A percentile compares a stretch with the other conserved stretches of the same genome.
These are phyloP conservation scores for Salarias fasciatus DNA, from an alignment of 2,797 vertebrate species.

Conservation along the genomic window DNA sequence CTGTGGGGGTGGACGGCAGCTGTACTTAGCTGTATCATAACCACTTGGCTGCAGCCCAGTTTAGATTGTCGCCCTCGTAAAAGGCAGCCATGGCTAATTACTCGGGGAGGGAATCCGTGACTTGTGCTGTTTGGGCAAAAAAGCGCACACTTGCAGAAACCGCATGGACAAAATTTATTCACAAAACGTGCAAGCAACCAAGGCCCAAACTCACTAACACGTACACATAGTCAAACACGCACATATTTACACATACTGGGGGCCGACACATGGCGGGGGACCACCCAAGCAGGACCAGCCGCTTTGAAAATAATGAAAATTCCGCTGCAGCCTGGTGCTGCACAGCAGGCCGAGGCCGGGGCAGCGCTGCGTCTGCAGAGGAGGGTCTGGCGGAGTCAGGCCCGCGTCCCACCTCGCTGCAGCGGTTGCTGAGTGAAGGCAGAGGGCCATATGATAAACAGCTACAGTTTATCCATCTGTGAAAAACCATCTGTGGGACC, in stretches of 20 bases:
- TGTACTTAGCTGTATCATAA: slow-evolving; percentile 49
- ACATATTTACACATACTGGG: slow-evolving; percentile 58
- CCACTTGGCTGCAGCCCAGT: slow-evolving; percentile 51
- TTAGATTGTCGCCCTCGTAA: slow-evolving; percentile 63
- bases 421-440: slow-evolving; percentile 26
- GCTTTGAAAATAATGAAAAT: slow-evolving; percentile 74
- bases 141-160: slow-evolving; percentile 55
- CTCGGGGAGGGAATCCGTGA: slow-evolving; percentile 54
- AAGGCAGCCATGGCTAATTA: slow-evolving; percentile 63
- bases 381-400: slow-evolving; percentile 31
- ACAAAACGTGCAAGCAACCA: slow-evolving; percentile 54
- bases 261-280: slow-evolving; percentile 67
- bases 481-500: slow-evolving; percentile 6
- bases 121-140: slow-evolving; percentile 50
- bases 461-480: slow-evolving; percentile 26
- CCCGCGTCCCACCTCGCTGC: slow-evolving; percentile 50
- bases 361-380: slow-evolving; percentile 36
- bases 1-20: slow-evolving; percentile 25
- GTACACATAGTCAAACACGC: slow-evolving; percentile 35
- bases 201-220: slow-evolving; percentile 40
- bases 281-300: slow-evolving; percentile 69
- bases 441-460: slow-evolving; percentile 37
- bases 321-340: slow-evolving; percentile 57
- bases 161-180: slow-evolving; percentile 59
- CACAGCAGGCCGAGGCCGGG: slow-evolving; percentile 51